A percentile compares a stretch with the other conserved stretches of the same genome.
These are phyloP conservation scores for Dasyurus viverrinus DNA, from an alignment of 2,113 vertebrate species.

Conservation along the genomic window DNA sequence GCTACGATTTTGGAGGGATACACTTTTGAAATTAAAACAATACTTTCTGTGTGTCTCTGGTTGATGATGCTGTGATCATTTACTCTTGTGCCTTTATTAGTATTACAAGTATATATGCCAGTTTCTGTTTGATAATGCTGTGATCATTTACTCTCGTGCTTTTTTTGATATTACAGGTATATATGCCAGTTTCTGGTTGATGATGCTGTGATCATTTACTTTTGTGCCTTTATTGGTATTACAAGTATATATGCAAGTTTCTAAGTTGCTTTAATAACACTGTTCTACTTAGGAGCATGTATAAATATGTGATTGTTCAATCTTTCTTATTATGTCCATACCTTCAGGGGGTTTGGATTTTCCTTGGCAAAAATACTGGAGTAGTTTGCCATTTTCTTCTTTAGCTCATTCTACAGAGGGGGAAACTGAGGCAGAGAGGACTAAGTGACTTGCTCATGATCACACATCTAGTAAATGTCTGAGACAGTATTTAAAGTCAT, in stretches of 20 bases:
- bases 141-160: too few relatives aligned
- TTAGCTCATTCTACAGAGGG: background rate
- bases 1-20: background rate
- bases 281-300: too few relatives aligned
- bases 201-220: too few relatives aligned
- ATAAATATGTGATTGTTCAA: too few relatives aligned
- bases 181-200: too few relatives aligned
- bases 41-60: background rate
- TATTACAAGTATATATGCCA: background rate
- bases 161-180: too few relatives aligned
- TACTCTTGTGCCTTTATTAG: conserved; percentile 11
- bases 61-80: background rate
- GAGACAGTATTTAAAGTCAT: background rate
- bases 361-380: background rate
- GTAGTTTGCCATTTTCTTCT: background rate
- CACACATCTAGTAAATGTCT: background rate
- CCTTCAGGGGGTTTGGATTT: background rate
- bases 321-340: background rate
- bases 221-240: too few relatives aligned
- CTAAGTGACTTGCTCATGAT: background rate
- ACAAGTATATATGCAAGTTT: too few relatives aligned
- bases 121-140: too few relatives aligned
- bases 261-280: too few relatives aligned
- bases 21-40: background rate
- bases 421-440: background rate